Base-by-base conservation (phyloP, 2,797 vertebrate species). In the Pagetopsis macropterus region DNA sequence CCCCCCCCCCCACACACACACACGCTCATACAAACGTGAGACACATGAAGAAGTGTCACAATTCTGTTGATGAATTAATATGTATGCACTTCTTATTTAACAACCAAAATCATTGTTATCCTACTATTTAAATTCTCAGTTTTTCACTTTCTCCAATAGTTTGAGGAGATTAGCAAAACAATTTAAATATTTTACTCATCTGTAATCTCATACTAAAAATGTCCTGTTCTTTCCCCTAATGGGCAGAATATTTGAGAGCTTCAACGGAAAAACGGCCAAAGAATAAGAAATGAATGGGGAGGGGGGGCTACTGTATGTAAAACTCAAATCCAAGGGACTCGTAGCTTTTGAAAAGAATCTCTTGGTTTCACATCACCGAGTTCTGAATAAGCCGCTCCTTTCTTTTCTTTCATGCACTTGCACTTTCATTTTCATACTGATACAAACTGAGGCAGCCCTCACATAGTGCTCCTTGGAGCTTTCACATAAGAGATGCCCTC, bases 401-500 rank as follows among this genome's bases (percentile, higher is more conserved):
- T 76, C 40, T 72, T 56, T 76, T 82, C 79, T 72, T 58, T 62
- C 67, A 66, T 16, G 4, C 54, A 8, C 46, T 16, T 17, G 33
- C 49, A 19, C 49, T 37, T 49, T 8, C 64, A 63, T 79, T 84
- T 83, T 79, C 62, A 84, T 73, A 68, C 54, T 70, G 64, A 81
- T 62, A 78, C 57, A 73, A 73, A 78, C 50, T 27, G 65, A 82
- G 70, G 59, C 51, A 81, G 56, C 52, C 62, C 76, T 76, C 70
- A 41, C 76, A 69, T 72, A 71, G 65, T 65, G 60, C 74, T 72
- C 72, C 64, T 45, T 3, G 10, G 19, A 73, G 46, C 58, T 68
- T 74, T 80, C 43, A 48, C 68, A 45, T 57, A 76, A 81, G 74
- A 85, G 76, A 87, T 64, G 70, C 76, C 76, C 54, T 82, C 66